Evolutionary conservation across 2,888 invertebrate genomes (phyloP).

Genomic region (Hypselothyrea guttata): DNA sequence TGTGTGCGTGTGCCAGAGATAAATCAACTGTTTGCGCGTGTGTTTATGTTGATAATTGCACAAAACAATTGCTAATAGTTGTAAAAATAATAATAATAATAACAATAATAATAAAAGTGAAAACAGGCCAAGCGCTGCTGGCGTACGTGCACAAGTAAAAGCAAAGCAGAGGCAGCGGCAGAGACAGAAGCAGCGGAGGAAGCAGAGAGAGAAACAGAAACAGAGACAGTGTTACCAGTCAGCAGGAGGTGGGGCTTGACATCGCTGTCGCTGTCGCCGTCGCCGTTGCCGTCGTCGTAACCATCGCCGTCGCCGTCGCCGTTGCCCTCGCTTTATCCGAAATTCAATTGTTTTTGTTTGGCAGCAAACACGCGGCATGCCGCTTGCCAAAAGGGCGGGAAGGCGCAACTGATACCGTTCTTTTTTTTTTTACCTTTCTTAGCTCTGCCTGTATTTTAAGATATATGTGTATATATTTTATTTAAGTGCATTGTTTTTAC

Average conservation of each 20-base stretch:
- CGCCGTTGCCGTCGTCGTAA: slow-evolving; percentile 10
- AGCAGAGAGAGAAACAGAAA: slow-evolving; percentile 43
- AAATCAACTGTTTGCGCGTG: not conserved
- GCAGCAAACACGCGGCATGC: slow-evolving; percentile 57
- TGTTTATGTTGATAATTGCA: too few relatives aligned
- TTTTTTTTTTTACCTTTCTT: not conserved
- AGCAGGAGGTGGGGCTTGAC: slow-evolving; percentile 57
- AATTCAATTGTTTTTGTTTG: slow-evolving; percentile 63
- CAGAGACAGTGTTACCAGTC: slow-evolving; percentile 48
- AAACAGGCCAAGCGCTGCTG: slow-evolving; percentile 40
- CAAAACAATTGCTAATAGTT: too few relatives aligned
- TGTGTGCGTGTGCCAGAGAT: not conserved
- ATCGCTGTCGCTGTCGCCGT: slow-evolving; percentile 13
- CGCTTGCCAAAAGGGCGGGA: slow-evolving; percentile 66
- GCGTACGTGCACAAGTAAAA: slow-evolving; percentile 39
- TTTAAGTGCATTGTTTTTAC: slow-evolving; percentile 11
- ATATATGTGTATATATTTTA: too few relatives aligned
- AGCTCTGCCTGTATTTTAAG: too few relatives aligned
- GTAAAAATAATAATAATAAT: slow-evolving; percentile 23
- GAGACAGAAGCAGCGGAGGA: slow-evolving; percentile 47
- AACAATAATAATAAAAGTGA: slow-evolving; percentile 49
- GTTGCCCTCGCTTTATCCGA: slow-evolving; percentile 2
- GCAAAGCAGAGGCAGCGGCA: slow-evolving; percentile 34
- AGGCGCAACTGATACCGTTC: slow-evolving; percentile 35
- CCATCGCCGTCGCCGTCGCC: not conserved